Percentiles rank a stretch among this genome's conserved stretches.
Conservation (phyloP, 2,797 vertebrate species). For the Lacerta bilineata region DNA sequence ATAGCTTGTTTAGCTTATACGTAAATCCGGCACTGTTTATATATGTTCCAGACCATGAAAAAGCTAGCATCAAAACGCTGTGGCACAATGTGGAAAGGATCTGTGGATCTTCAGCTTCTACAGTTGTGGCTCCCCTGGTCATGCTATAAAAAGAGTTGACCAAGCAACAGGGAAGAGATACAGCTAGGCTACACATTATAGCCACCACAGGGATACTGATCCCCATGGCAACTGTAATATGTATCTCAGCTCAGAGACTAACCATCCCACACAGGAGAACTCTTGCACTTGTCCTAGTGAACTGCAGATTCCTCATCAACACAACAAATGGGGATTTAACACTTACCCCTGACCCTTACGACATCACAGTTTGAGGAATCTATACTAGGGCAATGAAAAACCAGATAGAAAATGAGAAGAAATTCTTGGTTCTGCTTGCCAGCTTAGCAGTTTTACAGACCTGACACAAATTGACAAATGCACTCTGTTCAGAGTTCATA, state of each 20-base stretch:
- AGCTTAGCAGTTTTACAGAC: background rate
- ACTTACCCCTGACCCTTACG: background rate
- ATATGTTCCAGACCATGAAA: background rate
- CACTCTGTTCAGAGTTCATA: slow-evolving; percentile 24
- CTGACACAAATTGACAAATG: slow-evolving; percentile 10
- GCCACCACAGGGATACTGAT: slow-evolving; percentile 16
- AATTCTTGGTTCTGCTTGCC: background rate
- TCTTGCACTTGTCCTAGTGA: background rate
- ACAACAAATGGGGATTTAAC: background rate
- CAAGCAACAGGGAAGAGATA: background rate
- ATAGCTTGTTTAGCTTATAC: too few relatives aligned
- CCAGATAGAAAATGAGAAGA: background rate
- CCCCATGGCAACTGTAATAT: slow-evolving; percentile 12
- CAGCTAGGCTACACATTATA: slow-evolving; percentile 7
- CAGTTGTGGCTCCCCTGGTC: background rate
- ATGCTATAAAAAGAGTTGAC: slow-evolving; percentile 7
- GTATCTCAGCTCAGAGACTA: background rate
- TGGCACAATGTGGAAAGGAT: background rate
- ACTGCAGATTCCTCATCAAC: background rate
- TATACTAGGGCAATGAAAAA: background rate
- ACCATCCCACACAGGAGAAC: background rate
- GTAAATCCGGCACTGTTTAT: background rate
- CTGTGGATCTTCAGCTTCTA: background rate
- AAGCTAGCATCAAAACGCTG: background rate
- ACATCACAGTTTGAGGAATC: background rate